These are phyloP conservation scores for Oenanthe oenanthe DNA, from an alignment of 2,113 vertebrate species.

Conservation along the genomic window DNA sequence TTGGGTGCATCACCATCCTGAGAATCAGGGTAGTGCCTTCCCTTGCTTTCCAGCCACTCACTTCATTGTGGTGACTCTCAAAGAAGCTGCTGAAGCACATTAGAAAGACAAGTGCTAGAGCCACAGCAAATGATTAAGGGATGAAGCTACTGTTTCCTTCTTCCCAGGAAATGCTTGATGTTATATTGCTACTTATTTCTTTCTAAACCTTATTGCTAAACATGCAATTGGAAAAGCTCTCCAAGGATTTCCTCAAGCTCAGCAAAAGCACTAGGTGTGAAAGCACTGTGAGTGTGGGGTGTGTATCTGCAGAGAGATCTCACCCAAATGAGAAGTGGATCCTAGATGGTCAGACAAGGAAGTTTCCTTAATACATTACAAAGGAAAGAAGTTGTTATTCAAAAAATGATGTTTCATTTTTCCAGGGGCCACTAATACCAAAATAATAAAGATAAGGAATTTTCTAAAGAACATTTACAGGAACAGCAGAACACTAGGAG, in stretches of 20 bases:
- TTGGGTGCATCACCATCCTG: fast-evolving
- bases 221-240: not conserved
- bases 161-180: not conserved
- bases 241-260: not conserved
- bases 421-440: not conserved
- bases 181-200: not conserved
- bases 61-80: not conserved
- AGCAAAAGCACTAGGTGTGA: not conserved
- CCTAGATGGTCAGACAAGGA: not conserved
- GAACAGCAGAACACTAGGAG: not conserved
- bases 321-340: fast-evolving
- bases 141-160: not conserved
- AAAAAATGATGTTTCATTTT: not conserved
- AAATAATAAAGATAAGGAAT: not conserved
- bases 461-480: not conserved
- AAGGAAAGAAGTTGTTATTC: not conserved
- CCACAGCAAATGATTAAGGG: not conserved
- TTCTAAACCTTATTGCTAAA: not conserved
- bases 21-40: not conserved
- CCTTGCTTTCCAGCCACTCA: not conserved
- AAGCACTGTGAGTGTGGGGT: not conserved
- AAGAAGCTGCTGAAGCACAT: not conserved
- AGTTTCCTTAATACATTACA: not conserved
- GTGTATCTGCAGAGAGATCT: not conserved
- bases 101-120: not conserved